phyloP scores from a whole-genome alignment of 1,140 invertebrate genomes.

The Proales similis region DNA sequence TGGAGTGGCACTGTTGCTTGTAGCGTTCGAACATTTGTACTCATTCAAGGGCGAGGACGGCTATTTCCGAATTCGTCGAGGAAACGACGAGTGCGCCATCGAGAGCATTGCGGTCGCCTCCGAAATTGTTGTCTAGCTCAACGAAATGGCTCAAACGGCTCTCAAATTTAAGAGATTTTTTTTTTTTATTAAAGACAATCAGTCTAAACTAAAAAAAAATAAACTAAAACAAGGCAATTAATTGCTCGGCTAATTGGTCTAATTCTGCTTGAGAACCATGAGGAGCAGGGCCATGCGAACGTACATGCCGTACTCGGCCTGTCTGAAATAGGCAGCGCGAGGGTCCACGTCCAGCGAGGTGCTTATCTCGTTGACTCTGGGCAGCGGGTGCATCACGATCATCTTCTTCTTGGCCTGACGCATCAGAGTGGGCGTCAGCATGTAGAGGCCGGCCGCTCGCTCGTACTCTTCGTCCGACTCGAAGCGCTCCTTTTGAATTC shows the following conservation, averaged over 20 bases:
- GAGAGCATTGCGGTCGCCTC: slow-evolving; percentile 56
- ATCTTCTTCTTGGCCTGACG: slow-evolving; percentile 78
- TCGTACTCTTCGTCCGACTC: slow-evolving; percentile 73
- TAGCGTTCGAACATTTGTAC: too few relatives aligned
- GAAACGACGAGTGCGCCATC: slow-evolving; percentile 78
- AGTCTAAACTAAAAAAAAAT: slow-evolving; percentile 4
- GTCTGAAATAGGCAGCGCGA: slow-evolving; percentile 91
- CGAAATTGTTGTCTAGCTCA: slow-evolving; percentile 33
- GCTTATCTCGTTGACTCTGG: slow-evolving; percentile 81
- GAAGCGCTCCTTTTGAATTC: slow-evolving; percentile 92
- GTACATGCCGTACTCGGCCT: slow-evolving; percentile 94
- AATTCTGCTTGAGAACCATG: slow-evolving; percentile 63
- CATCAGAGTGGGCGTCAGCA: slow-evolving; percentile 90
- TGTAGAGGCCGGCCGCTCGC: slow-evolving; percentile 72
- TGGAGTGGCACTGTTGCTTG: too few relatives aligned
- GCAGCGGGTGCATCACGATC: slow-evolving; percentile 94
- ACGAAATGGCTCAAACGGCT: not conserved
- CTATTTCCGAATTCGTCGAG: slow-evolving; percentile 77
- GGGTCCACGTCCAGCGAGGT: slow-evolving; percentile 88
- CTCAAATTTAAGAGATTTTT: not conserved
- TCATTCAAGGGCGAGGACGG: slow-evolving; percentile 57
- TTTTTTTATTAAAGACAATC: not conserved
- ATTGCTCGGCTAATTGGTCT: too few relatives aligned
- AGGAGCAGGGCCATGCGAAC: slow-evolving; percentile 92
- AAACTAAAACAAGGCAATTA: not conserved